Conservation (phyloP, 2,888 invertebrate genomes). For the Drosophila anomelani region DNA sequence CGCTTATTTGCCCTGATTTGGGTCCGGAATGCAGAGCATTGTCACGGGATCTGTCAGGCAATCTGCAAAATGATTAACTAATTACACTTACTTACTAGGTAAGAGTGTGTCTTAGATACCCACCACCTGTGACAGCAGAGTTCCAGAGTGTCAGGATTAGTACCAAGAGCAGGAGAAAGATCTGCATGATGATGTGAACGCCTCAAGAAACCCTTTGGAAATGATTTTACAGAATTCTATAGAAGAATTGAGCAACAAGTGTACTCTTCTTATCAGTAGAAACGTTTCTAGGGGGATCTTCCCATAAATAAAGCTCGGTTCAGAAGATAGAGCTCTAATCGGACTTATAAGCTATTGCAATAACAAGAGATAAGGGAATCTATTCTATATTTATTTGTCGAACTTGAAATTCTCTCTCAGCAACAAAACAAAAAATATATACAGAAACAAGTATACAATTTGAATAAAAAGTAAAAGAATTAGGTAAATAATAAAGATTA, state of each 20-base stretch:
- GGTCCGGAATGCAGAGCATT: constrained; percentile 54
- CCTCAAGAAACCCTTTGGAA: constrained; percentile 10
- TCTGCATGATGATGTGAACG: constrained; percentile 38
- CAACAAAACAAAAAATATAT: too few relatives aligned
- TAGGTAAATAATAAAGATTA: too few relatives aligned
- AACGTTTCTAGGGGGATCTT: not conserved
- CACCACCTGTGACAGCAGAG: constrained; percentile 20
- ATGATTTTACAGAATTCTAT: not conserved
- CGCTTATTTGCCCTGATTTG: constrained; percentile 41
- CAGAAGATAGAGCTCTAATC: not conserved
- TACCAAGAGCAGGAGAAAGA: constrained; percentile 22
- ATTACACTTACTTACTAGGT: constrained; percentile 5
- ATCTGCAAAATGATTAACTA: constrained; percentile 44
- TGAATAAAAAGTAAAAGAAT: not conserved
- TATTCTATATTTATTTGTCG: not conserved
- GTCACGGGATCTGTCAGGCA: constrained; percentile 66
- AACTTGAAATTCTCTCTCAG: not conserved
- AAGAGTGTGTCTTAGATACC: constrained; percentile 18
- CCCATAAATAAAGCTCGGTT: not conserved
- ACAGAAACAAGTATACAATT: not conserved
- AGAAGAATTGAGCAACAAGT: not conserved
- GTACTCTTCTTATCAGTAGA: constrained; percentile 7
- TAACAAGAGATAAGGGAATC: not conserved
- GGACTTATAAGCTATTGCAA: not conserved
- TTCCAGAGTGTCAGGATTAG: constrained; percentile 38